Conservation (phyloP, 2,888 invertebrate genomes). For the Drosophila ezoana region DNA sequence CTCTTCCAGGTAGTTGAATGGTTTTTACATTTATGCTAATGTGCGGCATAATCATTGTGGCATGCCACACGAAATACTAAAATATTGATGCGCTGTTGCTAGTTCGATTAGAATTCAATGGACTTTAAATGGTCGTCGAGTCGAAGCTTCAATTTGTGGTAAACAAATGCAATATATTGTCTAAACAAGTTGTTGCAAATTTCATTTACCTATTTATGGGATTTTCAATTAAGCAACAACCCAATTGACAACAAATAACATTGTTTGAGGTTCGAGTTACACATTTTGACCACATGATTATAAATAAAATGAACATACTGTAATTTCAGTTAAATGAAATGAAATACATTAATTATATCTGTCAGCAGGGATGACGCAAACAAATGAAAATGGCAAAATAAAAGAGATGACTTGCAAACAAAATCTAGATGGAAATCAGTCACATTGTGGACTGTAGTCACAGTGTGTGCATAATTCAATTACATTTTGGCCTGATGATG, state of each 20-base stretch:
- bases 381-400: background rate
- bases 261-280: constrained; percentile 5
- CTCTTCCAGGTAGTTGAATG: constrained; percentile 25
- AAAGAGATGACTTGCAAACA: background rate
- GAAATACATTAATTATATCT: constrained; percentile 41
- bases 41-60: constrained; percentile 49
- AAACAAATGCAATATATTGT: background rate
- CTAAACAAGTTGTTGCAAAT: background rate
- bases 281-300: constrained; percentile 25
- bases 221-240: constrained; percentile 27
- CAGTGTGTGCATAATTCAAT: background rate
- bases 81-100: constrained; percentile 12
- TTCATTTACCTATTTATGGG: constrained; percentile 6
- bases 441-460: background rate
- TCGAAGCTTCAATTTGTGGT: background rate
- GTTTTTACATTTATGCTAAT: constrained; percentile 53
- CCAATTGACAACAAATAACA: constrained; percentile 16
- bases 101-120: constrained; percentile 5
- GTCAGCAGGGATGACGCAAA: constrained; percentile 1
- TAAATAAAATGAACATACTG: constrained; percentile 16
- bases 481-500: background rate
- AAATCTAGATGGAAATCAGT: background rate
- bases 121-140: background rate
- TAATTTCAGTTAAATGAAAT: constrained; percentile 48
- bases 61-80: constrained; percentile 25